Evolutionary conservation across 1,140 invertebrate species (phyloP).

Genomic region (Achroia grisella): DNA sequence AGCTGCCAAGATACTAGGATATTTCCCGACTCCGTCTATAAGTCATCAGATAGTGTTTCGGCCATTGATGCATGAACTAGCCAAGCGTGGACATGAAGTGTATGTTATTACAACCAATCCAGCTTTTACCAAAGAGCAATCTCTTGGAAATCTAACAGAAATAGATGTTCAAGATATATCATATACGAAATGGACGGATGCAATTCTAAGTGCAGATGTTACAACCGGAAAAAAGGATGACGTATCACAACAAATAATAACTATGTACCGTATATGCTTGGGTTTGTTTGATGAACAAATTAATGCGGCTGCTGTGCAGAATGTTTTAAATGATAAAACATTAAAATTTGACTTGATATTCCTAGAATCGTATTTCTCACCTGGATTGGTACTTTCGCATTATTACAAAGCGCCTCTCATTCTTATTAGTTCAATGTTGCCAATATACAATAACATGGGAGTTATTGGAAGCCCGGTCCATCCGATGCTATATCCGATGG

Average conservation of each 20-base stretch:
- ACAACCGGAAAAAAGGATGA: too few species aligned
- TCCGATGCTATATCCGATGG: constrained; percentile 56
- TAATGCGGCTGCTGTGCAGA: constrained; percentile 26
- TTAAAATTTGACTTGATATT: too few species aligned
- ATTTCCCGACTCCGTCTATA: constrained; percentile 56
- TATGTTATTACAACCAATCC: constrained; percentile 39
- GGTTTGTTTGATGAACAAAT: constrained; percentile 10
- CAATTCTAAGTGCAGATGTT: too few species aligned
- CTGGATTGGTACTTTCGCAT: too few species aligned
- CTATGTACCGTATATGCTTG: too few species aligned
- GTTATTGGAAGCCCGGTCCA: constrained; percentile 57
- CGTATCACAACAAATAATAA: too few species aligned
- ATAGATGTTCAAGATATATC: constrained; percentile 22
- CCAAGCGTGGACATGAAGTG: constrained; percentile 59
- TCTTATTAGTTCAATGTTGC: constrained; percentile 23
- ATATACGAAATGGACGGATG: constrained; percentile 20
- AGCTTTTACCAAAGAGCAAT: constrained; percentile 9
- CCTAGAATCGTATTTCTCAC: too few species aligned
- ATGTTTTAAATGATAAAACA: too few species aligned
- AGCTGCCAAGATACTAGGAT: constrained; percentile 57
- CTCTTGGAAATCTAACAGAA: constrained; percentile 20
- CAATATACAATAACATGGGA: constrained; percentile 3
- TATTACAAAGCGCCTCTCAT: constrained; percentile 42
- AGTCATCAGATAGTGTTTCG: constrained; percentile 73
- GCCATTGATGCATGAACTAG: constrained; percentile 46